Base-by-base conservation (phyloP, 2,888 invertebrate species). In the Catocala fraxini region DNA sequence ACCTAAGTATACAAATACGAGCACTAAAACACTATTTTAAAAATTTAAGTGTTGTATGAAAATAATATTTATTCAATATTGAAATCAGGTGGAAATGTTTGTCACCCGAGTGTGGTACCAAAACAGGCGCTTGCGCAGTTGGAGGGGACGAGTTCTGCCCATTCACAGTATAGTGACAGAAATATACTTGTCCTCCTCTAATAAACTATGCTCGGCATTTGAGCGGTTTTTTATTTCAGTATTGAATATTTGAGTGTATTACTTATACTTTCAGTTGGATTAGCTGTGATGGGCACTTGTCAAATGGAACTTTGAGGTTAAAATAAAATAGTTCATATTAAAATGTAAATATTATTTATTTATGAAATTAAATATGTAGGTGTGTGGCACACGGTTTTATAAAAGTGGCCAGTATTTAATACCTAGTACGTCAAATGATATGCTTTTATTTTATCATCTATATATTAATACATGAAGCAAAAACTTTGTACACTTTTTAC, bases 111-210 rank as follows among this genome's bases (percentile, higher is more conserved):
- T 81, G 73, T 77, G 72, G 82, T 83, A 89, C 84, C 84, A 88
- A 90, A 89, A 90, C 88, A 83, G 85, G 85, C 93, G 91, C 89
- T 74, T 70, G 88, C 90, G 92, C 87, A 82, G 74, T 61, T 87
- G 87, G 90, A 82, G 90, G 91, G 87, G 90, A 83, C 76, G 82
- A 84, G 92, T 79, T 91, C 93, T 78, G 90, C 93, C 93, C 93
- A 78, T 75, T 81, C 73, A 65, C 70, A 67, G 68, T 63, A 79
- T 53, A 81, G 69, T 73, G 73, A 83, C 83, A 84, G 82, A 92
- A 85, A 81, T 89, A 90, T 85, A 79, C 51, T 57, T 75, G 83
- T 93, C 93, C 87, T 88, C 75, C 70, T 94, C 89, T 85, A 71
- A 74, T 86, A 70, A 79, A 77, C 80, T 81, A 77, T 80, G 75